A percentile compares a stretch with the other conserved stretches of the same genome.
Evolutionary conservation across 2,888 invertebrate species (phyloP).

Genomic region (Pomacea canaliculata): DNA sequence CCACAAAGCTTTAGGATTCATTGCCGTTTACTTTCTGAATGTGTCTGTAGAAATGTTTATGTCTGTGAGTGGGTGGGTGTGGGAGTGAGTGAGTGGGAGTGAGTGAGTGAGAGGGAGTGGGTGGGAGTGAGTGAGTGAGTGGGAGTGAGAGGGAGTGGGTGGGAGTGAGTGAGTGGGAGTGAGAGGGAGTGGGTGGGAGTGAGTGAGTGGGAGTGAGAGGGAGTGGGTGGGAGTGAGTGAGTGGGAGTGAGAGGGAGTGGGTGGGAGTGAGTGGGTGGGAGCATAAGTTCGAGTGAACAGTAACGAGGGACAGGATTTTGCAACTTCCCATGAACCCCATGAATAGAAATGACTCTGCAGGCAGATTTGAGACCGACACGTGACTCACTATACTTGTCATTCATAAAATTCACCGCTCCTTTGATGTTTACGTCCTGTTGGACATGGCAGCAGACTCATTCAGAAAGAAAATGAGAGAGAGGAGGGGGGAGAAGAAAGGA

Average conservation of each 20-base stretch:
- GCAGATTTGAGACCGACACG: too few relatives aligned
- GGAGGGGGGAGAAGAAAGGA: constrained; percentile 1
- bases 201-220: constrained; percentile 8
- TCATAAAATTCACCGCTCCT: too few relatives aligned
- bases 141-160: constrained; percentile 2
- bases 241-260: constrained; percentile 1
- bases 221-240: constrained; percentile 11
- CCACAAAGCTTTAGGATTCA: too few relatives aligned
- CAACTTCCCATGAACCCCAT: too few relatives aligned
- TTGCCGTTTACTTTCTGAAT: too few relatives aligned
- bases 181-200: constrained; percentile 10
- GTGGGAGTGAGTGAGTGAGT: constrained; percentile 11
- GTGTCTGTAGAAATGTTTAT: constrained; percentile 3
- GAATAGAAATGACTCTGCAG: too few relatives aligned
- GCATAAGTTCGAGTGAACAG: neutral
- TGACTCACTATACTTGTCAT: too few relatives aligned
- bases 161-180: constrained; percentile 11
- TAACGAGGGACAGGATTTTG: too few relatives aligned
- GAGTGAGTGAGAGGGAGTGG: constrained; percentile 7
- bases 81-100: constrained; percentile 4
- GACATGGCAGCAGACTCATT: neutral
- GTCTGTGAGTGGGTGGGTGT: constrained; percentile 17
- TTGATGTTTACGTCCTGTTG: too few relatives aligned
- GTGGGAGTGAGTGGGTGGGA: constrained; percentile 9
- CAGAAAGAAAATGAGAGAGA: constrained; percentile 13